These are phyloP conservation scores for Pardalotus punctatus DNA, from an alignment of 2,113 vertebrate genomes.

Conservation along the genomic window DNA sequence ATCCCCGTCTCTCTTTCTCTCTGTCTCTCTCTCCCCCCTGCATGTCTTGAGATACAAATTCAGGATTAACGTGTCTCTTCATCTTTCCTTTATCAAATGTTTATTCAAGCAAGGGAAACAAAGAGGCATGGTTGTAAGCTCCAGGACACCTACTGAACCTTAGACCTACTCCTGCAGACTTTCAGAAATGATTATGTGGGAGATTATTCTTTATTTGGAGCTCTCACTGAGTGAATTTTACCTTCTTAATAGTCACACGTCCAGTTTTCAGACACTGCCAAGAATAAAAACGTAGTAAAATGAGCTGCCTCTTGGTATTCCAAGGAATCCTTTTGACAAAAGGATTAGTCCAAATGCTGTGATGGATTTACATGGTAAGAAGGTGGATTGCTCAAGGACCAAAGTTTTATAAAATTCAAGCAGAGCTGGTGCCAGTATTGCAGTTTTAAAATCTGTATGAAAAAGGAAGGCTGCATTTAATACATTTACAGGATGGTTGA, in stretches of 20 bases:
- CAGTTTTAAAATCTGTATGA: not conserved
- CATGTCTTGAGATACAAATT: slow-evolving; percentile 50
- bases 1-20: not conserved
- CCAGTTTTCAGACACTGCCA: not conserved
- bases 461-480: not conserved
- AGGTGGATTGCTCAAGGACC: not conserved
- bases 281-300: not conserved
- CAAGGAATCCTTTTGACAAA: slow-evolving; percentile 21
- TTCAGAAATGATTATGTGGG: not conserved
- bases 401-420: not conserved
- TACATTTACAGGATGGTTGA: not conserved
- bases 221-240: not conserved
- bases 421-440: not conserved
- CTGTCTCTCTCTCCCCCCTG: not conserved
- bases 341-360: not conserved
- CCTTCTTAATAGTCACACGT: slow-evolving; percentile 5
- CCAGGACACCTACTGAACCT: slow-evolving; percentile 26
- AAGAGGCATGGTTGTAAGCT: slow-evolving; percentile 24
- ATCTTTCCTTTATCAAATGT: slow-evolving; percentile 23
- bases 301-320: not conserved
- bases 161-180: not conserved
- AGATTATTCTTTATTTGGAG: slow-evolving; percentile 24
- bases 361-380: slow-evolving; percentile 30
- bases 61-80: slow-evolving; percentile 44
- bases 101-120: slow-evolving; percentile 29